Evolutionary conservation across 2,113 vertebrate genomes (phyloP).

Genomic region (Alexandromys fortis): DNA sequence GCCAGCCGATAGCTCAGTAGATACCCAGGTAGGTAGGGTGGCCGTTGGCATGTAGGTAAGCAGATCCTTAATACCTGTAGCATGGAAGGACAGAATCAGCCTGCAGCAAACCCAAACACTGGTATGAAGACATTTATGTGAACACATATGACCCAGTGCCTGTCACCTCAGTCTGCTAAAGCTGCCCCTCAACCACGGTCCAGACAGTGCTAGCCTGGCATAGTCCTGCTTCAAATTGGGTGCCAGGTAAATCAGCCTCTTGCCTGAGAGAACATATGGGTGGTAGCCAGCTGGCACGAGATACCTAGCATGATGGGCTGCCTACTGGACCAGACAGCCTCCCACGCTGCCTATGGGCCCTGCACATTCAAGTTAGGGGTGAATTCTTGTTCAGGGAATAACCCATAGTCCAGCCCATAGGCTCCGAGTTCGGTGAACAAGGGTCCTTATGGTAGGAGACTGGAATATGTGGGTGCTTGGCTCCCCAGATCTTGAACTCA

Average conservation of each 20-base stretch:
- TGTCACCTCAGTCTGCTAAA: conserved; percentile 89
- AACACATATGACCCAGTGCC: conserved; percentile 90
- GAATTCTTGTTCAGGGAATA: conserved; percentile 84
- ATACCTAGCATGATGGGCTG: conserved; percentile 86
- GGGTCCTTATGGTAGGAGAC: conserved; percentile 87
- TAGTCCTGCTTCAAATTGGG: conserved; percentile 92
- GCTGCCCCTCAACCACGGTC: conserved; percentile 87
- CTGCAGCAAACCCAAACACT: conserved; percentile 88
- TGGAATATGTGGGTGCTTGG: conserved; percentile 90
- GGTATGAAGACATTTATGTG: conserved; percentile 91
- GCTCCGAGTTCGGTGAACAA: conserved; percentile 73
- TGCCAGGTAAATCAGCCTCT: conserved; percentile 93
- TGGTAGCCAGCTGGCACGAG: conserved; percentile 90
- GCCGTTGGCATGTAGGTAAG: conserved; percentile 92
- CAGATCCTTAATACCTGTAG: conserved; percentile 88
- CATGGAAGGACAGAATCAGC: conserved; percentile 88
- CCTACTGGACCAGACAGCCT: conserved; percentile 86
- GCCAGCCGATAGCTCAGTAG: conserved; percentile 92
- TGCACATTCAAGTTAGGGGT: conserved; percentile 81
- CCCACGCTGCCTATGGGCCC: conserved; percentile 91
- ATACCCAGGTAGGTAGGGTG: conserved; percentile 94
- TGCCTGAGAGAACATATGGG: conserved; percentile 90
- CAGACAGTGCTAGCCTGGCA: conserved; percentile 90
- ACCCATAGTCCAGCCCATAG: conserved; percentile 91
- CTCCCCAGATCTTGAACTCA: conserved; percentile 88